Conservation (phyloP, 2,113 vertebrate species). For the Erythrocercus mccallii region DNA sequence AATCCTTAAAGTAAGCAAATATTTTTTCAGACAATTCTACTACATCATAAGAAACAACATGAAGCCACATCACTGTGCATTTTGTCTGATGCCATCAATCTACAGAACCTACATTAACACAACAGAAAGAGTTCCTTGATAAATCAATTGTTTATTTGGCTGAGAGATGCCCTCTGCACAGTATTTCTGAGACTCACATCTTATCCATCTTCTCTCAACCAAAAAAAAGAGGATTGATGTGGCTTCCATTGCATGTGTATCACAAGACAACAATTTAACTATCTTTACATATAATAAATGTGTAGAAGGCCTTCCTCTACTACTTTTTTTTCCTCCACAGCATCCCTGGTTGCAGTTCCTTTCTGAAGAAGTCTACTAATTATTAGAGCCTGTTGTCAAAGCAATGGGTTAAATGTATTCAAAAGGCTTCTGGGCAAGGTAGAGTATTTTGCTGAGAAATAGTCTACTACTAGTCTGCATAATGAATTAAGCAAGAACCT, state of each 20-base stretch:
- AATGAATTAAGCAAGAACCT: constrained; percentile 37
- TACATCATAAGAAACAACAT: background rate
- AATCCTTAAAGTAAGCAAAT: background rate
- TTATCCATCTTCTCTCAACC: background rate
- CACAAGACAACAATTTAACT: background rate
- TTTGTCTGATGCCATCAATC: background rate
- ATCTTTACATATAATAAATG: background rate
- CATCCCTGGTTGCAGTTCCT: background rate
- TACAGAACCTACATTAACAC: background rate
- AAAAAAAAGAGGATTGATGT: background rate
- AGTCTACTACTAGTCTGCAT: background rate
- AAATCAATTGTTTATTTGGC: background rate
- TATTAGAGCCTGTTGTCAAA: constrained; percentile 2
- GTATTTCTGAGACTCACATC: background rate
- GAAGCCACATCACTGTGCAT: background rate
- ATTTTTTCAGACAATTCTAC: background rate
- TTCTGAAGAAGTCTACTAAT: background rate
- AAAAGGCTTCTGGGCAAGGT: constrained; percentile 27
- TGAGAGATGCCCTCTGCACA: background rate
- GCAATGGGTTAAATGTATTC: background rate
- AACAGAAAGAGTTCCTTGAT: background rate
- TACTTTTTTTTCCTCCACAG: background rate
- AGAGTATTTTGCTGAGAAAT: constrained; percentile 31
- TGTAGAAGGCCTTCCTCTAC: background rate
- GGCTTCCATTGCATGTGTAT: background rate